Evolutionary conservation across 2,888 invertebrate species (phyloP), one percentile per base, ranked within the genome.

Genomic region (Parnassius apollo): DNA sequence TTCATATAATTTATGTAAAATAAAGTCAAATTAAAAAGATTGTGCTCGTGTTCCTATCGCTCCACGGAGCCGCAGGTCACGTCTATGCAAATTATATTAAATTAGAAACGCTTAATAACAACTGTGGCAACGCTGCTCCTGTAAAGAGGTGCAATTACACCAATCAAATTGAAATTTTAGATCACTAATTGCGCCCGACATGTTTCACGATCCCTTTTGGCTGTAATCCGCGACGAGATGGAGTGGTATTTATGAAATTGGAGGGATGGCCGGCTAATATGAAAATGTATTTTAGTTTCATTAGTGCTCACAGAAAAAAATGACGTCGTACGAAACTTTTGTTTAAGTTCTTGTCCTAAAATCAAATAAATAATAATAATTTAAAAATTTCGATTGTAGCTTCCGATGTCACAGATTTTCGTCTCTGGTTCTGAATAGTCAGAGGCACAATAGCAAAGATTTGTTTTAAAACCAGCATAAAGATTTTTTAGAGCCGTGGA

Each of bases 31-130:
- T 35, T 35, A 35, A 35, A 35, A 35, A 35, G 7, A 7, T 58
- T 66, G 57, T 45, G 64, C 66, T 64, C 67, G 61, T 61, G 69
- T 65, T 67, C 59, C 50, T 42, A 52, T 63, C 63, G 65, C 69
- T 49, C 56, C 55, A 59, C 65, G 62, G 65, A 61, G 66, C 65
- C 76, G 71, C 81, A 76, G 87, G 86, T 89, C 89, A 88, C 89
- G 91, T 89, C 80, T 91, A 91, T 91, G 91, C 91, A 91, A 91
- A 91, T 91, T 80, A 86, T 87, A 86, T 90, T 89, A 90, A 91
- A 91, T 91, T 90, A 88, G 88, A 85, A 91, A 78, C 91, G 88
- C 91, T 91, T 91, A 87, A 88, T 88, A 88, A 86, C 91, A 91
- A 91, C 91, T 91, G 91, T 86, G 88, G 73, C 85, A 66, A 73